These are phyloP conservation scores for Cettia cetti DNA, from an alignment of 2,113 vertebrate species.

Conservation along the genomic window DNA sequence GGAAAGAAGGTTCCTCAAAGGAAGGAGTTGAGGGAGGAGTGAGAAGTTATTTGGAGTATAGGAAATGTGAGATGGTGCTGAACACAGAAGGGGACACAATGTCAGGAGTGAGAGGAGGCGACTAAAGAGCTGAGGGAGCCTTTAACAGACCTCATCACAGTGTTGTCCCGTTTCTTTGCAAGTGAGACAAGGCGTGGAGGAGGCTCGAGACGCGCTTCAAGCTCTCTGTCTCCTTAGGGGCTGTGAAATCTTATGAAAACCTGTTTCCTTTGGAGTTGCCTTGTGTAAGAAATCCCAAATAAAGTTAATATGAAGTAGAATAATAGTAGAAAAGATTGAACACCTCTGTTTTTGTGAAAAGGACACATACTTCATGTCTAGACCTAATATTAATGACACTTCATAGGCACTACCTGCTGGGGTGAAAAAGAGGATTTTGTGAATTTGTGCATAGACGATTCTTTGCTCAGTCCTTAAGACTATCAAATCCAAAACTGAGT, in stretches of 20 bases:
- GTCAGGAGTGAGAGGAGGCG: slow-evolving; percentile 55
- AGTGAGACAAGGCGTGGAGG: slow-evolving; percentile 41
- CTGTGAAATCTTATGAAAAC: slow-evolving; percentile 43
- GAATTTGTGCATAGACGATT: neutral
- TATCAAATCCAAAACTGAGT: neutral
- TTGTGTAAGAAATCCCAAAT: neutral
- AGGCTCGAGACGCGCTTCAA: slow-evolving; percentile 60
- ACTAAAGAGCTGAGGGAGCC: slow-evolving; percentile 61
- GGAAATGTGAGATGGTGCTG: slow-evolving; percentile 14
- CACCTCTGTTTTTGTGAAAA: neutral
- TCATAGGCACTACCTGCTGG: neutral
- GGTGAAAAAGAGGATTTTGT: neutral
- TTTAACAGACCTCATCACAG: slow-evolving; percentile 58
- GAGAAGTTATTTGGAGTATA: slow-evolving; percentile 54
- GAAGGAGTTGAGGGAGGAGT: slow-evolving; percentile 38
- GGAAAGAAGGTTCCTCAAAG: neutral
- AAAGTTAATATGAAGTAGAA: neutral
- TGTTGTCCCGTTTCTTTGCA: slow-evolving; percentile 26
- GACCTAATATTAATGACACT: neutral
- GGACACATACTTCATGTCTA: fast-evolving
- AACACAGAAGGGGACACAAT: slow-evolving; percentile 26
- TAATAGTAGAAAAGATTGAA: neutral
- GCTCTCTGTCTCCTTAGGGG: slow-evolving; percentile 30
- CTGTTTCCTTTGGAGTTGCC: neutral
- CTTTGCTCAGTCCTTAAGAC: neutral